Evolutionary conservation across 2,113 vertebrate species (phyloP), one percentile per base, ranked within the genome.

Genomic region (Muntiacus reevesi): DNA sequence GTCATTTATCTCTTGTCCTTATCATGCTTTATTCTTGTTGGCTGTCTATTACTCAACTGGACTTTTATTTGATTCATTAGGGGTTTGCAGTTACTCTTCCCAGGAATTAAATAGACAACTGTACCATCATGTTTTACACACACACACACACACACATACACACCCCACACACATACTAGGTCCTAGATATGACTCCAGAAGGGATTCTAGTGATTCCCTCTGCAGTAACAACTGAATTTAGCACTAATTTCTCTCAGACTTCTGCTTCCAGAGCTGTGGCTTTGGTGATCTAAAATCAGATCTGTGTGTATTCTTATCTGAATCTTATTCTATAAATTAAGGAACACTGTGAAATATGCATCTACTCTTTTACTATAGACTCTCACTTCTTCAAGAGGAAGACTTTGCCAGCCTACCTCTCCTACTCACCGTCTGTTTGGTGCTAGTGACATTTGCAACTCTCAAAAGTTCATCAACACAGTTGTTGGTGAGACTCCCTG

Each of bases 301-400:
- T 30, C 36, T 64, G 33, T 10, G 8, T 50, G 21, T 21, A 17
- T 25, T 54, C 1, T 47, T 36, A 36, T 82, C 6, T 27, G 60
- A 60, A 43, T 52, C 11, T 59, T 23, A 23, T 3, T 71, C 21
- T 71, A 28, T 33, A 87, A 23, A 50, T 43, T 19, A 60, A 59
- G 43, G 43, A 23, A n/a, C 11, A 15, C 15, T 2, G 6, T 9
- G 27, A 57, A 23, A 19, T 52, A 16, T 23, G 12, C 23, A 9
- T 36, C 9, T 7, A 3, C 17, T 45, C 28, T 4, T 2, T 57
- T 4, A 7, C 59, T 8, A 8, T 3, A n/a, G 62, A 30, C 1
- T 0, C 9, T 76, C 21, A 1, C 16, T 28, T 84, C n/a, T 19
- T 28, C 13, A 6, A 45, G 50, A 74, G 50, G 40, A 82, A 30